These are phyloP conservation scores for Syngnathus acus DNA, from an alignment of 2,797 vertebrate species.

Conservation along the genomic window DNA sequence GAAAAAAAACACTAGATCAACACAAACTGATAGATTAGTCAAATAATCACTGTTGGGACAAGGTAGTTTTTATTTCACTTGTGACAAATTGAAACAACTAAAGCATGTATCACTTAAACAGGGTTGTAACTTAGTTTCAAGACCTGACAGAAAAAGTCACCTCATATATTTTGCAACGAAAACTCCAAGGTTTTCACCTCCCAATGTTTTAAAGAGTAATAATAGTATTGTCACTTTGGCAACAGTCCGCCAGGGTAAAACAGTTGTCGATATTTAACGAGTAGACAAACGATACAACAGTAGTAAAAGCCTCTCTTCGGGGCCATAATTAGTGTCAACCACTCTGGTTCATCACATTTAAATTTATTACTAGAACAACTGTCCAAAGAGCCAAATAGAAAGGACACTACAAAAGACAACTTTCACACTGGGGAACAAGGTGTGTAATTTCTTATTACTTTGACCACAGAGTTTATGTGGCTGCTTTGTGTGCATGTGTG, in stretches of 20 bases:
- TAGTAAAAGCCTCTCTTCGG: background rate
- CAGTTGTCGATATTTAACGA: background rate
- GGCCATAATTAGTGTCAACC: background rate
- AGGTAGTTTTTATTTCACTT: slow-evolving; percentile 3
- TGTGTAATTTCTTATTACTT: background rate
- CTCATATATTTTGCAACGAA: background rate
- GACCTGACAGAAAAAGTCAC: background rate
- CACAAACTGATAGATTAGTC: background rate
- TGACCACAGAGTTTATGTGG: background rate
- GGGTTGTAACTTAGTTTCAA: background rate
- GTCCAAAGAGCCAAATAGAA: slow-evolving; percentile 6
- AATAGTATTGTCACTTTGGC: background rate
- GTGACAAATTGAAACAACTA: slow-evolving; percentile 6
- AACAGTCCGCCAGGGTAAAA: slow-evolving; percentile 1
- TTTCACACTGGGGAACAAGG: background rate
- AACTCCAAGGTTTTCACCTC: background rate
- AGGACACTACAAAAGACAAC: slow-evolving; percentile 4
- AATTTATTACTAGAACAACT: background rate
- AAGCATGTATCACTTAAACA: background rate
- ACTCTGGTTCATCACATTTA: background rate
- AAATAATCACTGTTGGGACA: background rate
- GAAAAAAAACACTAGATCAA: background rate
- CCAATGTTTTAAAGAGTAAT: background rate
- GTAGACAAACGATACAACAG: slow-evolving; percentile 2
- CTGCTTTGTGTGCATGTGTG: background rate